Evolutionary conservation across 23 tunicate genomes (phyloP).

Genomic region (Phallusia fumigata): DNA sequence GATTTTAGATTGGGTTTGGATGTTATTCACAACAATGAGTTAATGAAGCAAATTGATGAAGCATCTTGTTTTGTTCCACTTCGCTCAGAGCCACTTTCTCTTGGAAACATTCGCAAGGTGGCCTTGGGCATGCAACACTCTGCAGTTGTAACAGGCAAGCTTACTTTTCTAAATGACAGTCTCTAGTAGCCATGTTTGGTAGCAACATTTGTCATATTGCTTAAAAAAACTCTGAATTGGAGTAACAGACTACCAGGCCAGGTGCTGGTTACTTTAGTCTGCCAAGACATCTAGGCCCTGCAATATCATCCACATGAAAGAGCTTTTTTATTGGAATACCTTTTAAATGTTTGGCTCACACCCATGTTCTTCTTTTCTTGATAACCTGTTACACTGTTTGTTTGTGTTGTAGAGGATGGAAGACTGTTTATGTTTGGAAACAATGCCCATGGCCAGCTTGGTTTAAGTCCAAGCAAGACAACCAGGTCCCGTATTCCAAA

Average conservation of each 20-base stretch:
- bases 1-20: conserved; percentile 73
- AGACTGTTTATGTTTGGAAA: conserved; percentile 65
- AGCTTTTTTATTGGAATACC: too few relatives aligned
- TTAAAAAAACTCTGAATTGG: too few relatives aligned
- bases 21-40: conserved; percentile 43
- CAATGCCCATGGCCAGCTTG: conserved; percentile 84
- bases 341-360: too few relatives aligned
- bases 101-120: conserved; percentile 62
- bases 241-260: too few relatives aligned
- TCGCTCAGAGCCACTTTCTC: conserved; percentile 62
- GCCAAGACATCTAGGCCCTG: too few relatives aligned
- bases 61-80: conserved; percentile 59
- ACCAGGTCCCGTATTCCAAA: conserved; percentile 50
- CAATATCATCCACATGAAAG: too few relatives aligned
- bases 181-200: too few relatives aligned
- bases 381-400: too few relatives aligned
- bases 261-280: too few relatives aligned
- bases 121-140: conserved; percentile 90
- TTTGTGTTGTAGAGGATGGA: conserved; percentile 53
- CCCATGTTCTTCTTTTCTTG: too few relatives aligned
- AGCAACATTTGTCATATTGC: too few relatives aligned
- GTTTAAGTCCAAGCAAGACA: neutral
- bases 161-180: too few relatives aligned
- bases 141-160: conserved; percentile 62
- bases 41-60: conserved; percentile 45